These are phyloP conservation scores for Spicauda simplicius DNA, from an alignment of 2,888 invertebrate species.

Conservation along the genomic window DNA sequence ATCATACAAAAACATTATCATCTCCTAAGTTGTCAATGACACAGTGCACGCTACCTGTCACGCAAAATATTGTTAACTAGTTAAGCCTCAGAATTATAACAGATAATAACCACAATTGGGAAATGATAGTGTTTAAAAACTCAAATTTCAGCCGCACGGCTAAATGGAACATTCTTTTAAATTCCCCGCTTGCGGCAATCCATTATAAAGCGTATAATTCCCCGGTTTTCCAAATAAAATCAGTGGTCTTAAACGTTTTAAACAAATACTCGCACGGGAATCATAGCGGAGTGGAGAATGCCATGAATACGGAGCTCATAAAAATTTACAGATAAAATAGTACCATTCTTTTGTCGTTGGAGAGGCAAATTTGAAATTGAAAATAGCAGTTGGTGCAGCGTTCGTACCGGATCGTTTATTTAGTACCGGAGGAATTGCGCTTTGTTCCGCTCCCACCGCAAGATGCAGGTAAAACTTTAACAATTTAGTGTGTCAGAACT, in stretches of 20 bases:
- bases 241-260: conserved; percentile 24
- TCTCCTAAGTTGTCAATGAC: too few species aligned
- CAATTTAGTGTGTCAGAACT: conserved; percentile 58
- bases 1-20: too few species aligned
- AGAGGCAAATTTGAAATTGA: conserved; percentile 77
- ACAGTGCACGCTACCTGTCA: too few species aligned
- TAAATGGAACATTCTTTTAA: neutral
- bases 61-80: too few species aligned
- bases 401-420: conserved; percentile 60
- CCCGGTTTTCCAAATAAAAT: conserved; percentile 22
- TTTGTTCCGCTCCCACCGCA: conserved; percentile 63
- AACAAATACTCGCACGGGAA: conserved; percentile 24
- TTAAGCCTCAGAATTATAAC: too few species aligned
- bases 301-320: conserved; percentile 40
- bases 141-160: too few species aligned
- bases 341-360: conserved; percentile 69
- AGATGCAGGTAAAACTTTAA: conserved; percentile 65
- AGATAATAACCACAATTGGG: too few species aligned
- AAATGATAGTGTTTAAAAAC: too few species aligned
- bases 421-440: conserved; percentile 54
- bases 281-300: conserved; percentile 20
- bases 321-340: conserved; percentile 66
- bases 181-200: conserved; percentile 21
- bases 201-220: conserved; percentile 21
- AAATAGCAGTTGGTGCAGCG: conserved; percentile 66